phyloP scores from a whole-genome alignment of 1,140 invertebrate species.

The Wasmannia auropunctata region DNA sequence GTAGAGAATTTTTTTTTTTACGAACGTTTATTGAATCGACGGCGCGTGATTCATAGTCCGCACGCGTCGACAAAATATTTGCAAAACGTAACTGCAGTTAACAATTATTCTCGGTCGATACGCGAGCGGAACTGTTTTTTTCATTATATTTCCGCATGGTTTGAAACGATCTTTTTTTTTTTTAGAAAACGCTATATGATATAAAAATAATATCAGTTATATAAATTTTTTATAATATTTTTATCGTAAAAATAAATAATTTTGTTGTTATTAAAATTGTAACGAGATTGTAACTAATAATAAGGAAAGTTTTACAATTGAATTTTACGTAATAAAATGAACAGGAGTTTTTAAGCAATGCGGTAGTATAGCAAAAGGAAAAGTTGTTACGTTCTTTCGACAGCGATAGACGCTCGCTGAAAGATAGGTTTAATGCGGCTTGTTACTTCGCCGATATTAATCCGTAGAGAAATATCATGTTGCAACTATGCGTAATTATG shows the following conservation, averaged over 20 bases:
- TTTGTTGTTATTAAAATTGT: neutral
- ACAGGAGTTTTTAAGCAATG: neutral
- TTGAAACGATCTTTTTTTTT: neutral
- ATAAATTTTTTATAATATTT: neutral
- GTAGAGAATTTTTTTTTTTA: neutral
- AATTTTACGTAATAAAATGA: neutral
- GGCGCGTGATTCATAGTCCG: neutral
- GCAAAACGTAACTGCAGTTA: neutral
- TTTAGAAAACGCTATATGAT: neutral
- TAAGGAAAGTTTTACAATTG: neutral
- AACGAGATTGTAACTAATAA: neutral
- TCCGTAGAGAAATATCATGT: neutral
- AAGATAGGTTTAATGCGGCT: neutral
- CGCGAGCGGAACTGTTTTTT: neutral
- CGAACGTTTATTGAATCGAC: neutral
- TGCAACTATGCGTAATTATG: neutral
- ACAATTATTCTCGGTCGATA: neutral
- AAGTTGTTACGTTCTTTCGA: neutral
- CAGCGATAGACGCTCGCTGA: neutral
- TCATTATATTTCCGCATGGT: conserved; percentile 2
- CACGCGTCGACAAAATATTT: neutral
- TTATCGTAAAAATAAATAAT: conserved; percentile 26
- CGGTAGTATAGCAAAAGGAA: neutral
- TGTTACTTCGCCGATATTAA: conserved; percentile 11
- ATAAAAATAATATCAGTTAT: neutral